These are phyloP conservation scores for Ptychadena robeensis DNA, from an alignment of 2,797 vertebrate genomes.

Conservation along the genomic window DNA sequence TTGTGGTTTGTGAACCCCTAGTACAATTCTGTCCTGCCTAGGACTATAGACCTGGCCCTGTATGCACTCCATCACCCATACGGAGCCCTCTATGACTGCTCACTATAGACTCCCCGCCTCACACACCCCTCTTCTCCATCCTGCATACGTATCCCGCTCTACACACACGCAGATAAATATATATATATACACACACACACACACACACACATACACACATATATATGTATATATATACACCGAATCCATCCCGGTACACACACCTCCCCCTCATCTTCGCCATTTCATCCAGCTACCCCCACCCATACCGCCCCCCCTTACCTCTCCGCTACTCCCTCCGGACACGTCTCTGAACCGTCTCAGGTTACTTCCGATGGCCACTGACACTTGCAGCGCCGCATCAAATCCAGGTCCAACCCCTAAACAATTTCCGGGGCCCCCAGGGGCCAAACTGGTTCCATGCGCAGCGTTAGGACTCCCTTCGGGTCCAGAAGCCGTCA, in stretches of 20 bases:
- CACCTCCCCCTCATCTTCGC: not conserved
- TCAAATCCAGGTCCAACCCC: conserved; percentile 93
- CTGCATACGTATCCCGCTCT: conserved; percentile 22
- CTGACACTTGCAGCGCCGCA: conserved; percentile 94
- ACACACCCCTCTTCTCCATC: conserved; percentile 24
- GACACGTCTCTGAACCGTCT: conserved; percentile 96
- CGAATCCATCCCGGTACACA: not conserved
- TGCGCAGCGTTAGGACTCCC: conserved; percentile 58
- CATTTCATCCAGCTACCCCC: conserved; percentile 67
- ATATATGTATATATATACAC: no score
- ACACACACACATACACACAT: conserved; percentile 11
- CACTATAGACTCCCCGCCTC: not conserved
- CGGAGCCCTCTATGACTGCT: no score
- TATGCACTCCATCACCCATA: no score
- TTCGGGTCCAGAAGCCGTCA: conserved; percentile 79
- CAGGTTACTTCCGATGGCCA: conserved; percentile 95
- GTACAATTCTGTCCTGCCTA: no score
- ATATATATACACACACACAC: no score
- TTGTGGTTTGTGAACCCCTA: no score
- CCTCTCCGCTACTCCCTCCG: conserved; percentile 90
- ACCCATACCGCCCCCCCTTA: conserved; percentile 88
- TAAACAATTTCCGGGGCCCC: conserved; percentile 66
- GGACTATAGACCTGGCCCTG: no score
- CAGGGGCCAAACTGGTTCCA: conserved; percentile 74
- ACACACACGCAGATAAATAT: conserved; percentile 7